Evolutionary conservation across 1,140 invertebrate genomes (phyloP).

Genomic region (Periplaneta americana): DNA sequence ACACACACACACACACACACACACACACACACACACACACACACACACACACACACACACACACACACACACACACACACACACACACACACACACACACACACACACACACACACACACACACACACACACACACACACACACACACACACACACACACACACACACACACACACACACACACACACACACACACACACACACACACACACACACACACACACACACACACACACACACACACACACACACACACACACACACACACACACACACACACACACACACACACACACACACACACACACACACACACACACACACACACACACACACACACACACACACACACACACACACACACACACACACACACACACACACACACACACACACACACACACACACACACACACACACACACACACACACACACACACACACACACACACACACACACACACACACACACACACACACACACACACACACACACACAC

Average conservation of each 20-base stretch:
- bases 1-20: background rate
- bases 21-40: background rate
- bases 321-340: constrained; percentile 19
- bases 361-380: constrained; percentile 26
- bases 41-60: background rate
- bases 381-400: constrained; percentile 33
- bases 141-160: constrained; percentile 25
- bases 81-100: background rate
- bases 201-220: constrained; percentile 24
- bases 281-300: constrained; percentile 19
- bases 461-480: constrained; percentile 21
- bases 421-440: constrained; percentile 21
- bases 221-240: constrained; percentile 24
- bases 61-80: background rate
- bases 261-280: constrained; percentile 19
- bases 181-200: constrained; percentile 22
- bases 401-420: constrained; percentile 21
- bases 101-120: background rate
- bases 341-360: constrained; percentile 20
- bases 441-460: constrained; percentile 21
- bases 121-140: constrained; percentile 14
- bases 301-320: constrained; percentile 19
- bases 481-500: constrained; percentile 22
- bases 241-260: constrained; percentile 20
- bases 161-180: constrained; percentile 24